These are phyloP conservation scores for Ophthalmolycus amberensis DNA, from an alignment of 2,113 vertebrate genomes.

Conservation along the genomic window DNA sequence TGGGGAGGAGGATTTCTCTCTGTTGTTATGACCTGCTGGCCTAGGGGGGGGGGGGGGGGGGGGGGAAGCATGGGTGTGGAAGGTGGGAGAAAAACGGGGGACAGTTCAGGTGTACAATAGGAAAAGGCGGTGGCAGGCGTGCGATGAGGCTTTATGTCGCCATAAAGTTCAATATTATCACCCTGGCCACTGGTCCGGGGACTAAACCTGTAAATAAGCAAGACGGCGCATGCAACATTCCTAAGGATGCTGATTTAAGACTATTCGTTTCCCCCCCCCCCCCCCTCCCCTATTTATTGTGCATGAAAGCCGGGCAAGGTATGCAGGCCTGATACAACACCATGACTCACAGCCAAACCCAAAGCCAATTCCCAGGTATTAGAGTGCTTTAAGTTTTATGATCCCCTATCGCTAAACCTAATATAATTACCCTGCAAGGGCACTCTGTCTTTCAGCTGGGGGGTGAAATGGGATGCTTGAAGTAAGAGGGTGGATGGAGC, in stretches of 20 bases:
- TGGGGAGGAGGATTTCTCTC: conserved; percentile 50
- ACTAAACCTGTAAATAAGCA: conserved; percentile 76
- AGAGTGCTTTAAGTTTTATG: conserved; percentile 86
- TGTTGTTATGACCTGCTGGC: conserved; percentile 44
- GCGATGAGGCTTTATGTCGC: conserved; percentile 72
- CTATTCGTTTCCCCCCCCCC: conserved; percentile 74
- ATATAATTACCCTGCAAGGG: conserved; percentile 87
- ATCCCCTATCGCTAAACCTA: conserved; percentile 81
- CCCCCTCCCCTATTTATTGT: conserved; percentile 75
- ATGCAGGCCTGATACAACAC: conserved; percentile 53
- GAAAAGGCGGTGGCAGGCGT: conserved; percentile 42
- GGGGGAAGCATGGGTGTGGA: conserved; percentile 21
- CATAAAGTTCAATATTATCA: conserved; percentile 81
- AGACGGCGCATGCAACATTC: conserved; percentile 51
- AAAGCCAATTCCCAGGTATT: conserved; percentile 85
- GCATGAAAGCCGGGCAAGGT: conserved; percentile 62
- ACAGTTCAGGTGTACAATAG: conserved; percentile 48
- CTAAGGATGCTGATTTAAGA: conserved; percentile 82
- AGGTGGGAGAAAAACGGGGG: conserved; percentile 31
- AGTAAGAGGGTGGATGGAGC: conserved; percentile 40
- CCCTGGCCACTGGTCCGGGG: conserved; percentile 61
- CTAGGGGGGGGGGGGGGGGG: background rate
- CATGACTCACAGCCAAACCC: conserved; percentile 73
- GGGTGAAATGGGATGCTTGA: conserved; percentile 62
- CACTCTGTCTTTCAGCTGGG: conserved; percentile 83